A percentile compares a stretch with the other conserved stretches of the same genome.
Conservation (phyloP, 2,797 vertebrate genomes). For the Gadopsis bispinosus region DNA sequence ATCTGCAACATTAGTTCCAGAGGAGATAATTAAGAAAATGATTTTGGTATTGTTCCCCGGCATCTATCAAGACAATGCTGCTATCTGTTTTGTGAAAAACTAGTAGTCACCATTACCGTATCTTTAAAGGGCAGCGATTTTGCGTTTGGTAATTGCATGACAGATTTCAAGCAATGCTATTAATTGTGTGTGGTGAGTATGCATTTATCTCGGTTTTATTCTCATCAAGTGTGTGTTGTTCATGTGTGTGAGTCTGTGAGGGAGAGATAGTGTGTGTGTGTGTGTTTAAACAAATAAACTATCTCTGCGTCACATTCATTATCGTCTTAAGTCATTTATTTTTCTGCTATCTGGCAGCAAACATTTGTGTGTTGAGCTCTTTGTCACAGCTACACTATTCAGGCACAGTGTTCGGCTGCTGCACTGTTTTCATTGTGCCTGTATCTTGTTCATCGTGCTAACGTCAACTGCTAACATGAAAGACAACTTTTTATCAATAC, state of each 20-base stretch:
- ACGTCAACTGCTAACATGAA: conserved; percentile 70
- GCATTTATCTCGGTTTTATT: conserved; percentile 75
- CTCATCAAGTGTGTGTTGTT: conserved; percentile 64
- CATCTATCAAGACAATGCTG: conserved; percentile 75
- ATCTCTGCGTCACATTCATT: conserved; percentile 70
- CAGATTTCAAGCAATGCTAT: conserved; percentile 80
- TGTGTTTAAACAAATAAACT: conserved; percentile 77
- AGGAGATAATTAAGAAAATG: conserved; percentile 83
- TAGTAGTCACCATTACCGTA: conserved; percentile 79
- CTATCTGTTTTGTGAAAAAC: conserved; percentile 76
- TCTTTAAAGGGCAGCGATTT: conserved; percentile 81
- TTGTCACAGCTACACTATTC: conserved; percentile 64
- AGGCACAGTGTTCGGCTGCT: conserved; percentile 31
- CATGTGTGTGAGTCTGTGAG: conserved; percentile 57
- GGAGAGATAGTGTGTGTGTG: conserved; percentile 70
- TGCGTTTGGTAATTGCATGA: conserved; percentile 79
- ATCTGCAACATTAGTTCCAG: conserved; percentile 82
- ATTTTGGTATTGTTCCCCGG: conserved; percentile 78
- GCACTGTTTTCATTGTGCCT: conserved; percentile 68
- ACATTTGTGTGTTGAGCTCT: conserved; percentile 69
- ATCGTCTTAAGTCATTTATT: conserved; percentile 78
- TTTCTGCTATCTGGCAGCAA: conserved; percentile 75
- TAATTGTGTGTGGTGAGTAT: conserved; percentile 77
- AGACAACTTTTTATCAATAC: conserved; percentile 63
- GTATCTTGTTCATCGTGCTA: conserved; percentile 80